Conservation (phyloP, 2,797 vertebrate species). For the Loriculus beryllinus region DNA sequence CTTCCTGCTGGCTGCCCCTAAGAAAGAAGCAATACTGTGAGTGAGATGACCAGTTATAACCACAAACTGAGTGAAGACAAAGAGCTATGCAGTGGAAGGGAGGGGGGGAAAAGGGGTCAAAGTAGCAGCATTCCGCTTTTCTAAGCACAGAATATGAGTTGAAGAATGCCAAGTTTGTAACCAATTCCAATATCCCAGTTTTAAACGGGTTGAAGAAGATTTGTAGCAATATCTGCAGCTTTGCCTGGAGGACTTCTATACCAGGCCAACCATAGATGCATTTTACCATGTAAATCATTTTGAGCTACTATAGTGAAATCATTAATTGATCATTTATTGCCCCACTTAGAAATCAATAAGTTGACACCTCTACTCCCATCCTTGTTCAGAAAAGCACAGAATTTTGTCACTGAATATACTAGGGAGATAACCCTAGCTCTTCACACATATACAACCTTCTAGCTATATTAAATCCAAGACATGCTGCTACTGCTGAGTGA, state of each 20-base stretch:
- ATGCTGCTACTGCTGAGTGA: not conserved
- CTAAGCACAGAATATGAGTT: not conserved
- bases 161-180: not conserved
- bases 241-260: not conserved
- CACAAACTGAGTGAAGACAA: not conserved
- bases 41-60: not conserved
- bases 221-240: not conserved
- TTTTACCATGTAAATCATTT: not conserved
- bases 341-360: not conserved
- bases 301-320: not conserved
- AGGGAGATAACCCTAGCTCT: not conserved
- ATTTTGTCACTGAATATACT: not conserved
- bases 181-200: not conserved
- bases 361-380: not conserved
- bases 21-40: not conserved
- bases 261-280: not conserved
- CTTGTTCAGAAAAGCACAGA: not conserved
- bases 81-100: accelerated
- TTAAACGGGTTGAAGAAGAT: not conserved
- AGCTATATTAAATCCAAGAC: not conserved
- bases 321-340: not conserved
- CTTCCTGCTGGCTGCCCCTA: not conserved
- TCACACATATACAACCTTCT: not conserved
- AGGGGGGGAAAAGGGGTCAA: accelerated
- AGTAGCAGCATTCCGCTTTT: not conserved